Conservation (phyloP, 2,797 vertebrate genomes). For the Microctenopoma stevenorrisi region DNA sequence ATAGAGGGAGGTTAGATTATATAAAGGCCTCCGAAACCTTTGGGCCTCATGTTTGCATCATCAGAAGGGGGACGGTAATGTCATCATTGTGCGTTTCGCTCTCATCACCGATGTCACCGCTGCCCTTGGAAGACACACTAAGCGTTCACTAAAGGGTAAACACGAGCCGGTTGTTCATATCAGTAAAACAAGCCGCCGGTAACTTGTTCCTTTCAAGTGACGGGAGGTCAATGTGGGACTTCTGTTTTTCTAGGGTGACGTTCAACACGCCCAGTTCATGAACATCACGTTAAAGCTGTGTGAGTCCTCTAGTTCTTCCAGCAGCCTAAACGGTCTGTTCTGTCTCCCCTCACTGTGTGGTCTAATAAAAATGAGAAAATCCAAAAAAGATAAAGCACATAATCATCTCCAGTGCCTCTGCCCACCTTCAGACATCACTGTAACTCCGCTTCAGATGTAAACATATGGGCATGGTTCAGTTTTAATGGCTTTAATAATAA, state of each 20-base stretch:
- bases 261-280: slow-evolving; percentile 38
- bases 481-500: slow-evolving; percentile 89
- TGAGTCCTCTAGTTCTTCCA: slow-evolving; percentile 67
- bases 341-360: slow-evolving; percentile 50
- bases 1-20: slow-evolving; percentile 62
- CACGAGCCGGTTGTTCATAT: slow-evolving; percentile 45
- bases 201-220: slow-evolving; percentile 37
- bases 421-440: slow-evolving; percentile 80
- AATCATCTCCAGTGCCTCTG: slow-evolving; percentile 82
- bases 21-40: slow-evolving; percentile 44
- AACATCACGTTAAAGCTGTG: slow-evolving; percentile 41
- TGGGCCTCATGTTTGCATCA: slow-evolving; percentile 72
- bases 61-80: slow-evolving; percentile 54
- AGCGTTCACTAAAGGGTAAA: slow-evolving; percentile 17
- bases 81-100: slow-evolving; percentile 20
- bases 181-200: not conserved
- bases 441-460: slow-evolving; percentile 84
- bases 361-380: slow-evolving; percentile 32
- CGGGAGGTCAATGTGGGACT: not conserved
- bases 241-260: slow-evolving; percentile 39
- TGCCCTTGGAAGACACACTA: slow-evolving; percentile 44
- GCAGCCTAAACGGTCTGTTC: slow-evolving; percentile 42
- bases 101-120: slow-evolving; percentile 32
- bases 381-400: slow-evolving; percentile 78
- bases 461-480: slow-evolving; percentile 86